phyloP scores from a whole-genome alignment of 2,113 vertebrate genomes.

The Grammomys surdaster region DNA sequence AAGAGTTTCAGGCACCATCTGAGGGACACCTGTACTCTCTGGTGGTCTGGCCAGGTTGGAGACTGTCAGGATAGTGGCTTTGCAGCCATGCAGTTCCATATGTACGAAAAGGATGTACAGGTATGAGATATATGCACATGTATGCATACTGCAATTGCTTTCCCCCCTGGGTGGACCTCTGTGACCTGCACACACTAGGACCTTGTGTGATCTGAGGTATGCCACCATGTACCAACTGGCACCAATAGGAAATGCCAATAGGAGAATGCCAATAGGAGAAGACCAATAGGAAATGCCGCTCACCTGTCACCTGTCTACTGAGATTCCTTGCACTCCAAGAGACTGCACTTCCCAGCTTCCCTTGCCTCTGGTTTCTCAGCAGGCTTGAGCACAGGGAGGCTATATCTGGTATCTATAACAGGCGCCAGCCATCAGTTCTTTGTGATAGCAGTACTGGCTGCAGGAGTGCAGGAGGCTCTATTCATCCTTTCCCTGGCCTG shows the following conservation, averaged over 20 bases:
- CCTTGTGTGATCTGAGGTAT: background rate
- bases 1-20: background rate
- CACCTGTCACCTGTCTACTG: background rate
- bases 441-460: background rate
- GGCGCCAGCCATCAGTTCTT: background rate
- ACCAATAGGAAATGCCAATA: background rate
- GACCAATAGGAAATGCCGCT: background rate
- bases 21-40: background rate
- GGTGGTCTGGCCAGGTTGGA: background rate
- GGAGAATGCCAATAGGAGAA: background rate
- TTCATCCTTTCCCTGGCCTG: background rate
- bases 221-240: accelerated
- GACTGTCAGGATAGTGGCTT: background rate
- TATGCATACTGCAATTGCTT: background rate
- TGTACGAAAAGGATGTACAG: no score
- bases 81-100: background rate
- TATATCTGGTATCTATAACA: background rate
- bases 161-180: background rate
- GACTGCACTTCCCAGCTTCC: background rate
- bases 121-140: no score
- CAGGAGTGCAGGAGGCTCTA: no score
- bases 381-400: background rate
- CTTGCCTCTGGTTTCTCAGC: background rate
- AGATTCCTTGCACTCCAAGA: background rate
- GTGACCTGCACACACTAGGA: background rate